Percentiles rank a stretch among this genome's conserved stretches.
phyloP scores from a whole-genome alignment of 2,113 vertebrate genomes.

The Nannobrachium achirus region DNA sequence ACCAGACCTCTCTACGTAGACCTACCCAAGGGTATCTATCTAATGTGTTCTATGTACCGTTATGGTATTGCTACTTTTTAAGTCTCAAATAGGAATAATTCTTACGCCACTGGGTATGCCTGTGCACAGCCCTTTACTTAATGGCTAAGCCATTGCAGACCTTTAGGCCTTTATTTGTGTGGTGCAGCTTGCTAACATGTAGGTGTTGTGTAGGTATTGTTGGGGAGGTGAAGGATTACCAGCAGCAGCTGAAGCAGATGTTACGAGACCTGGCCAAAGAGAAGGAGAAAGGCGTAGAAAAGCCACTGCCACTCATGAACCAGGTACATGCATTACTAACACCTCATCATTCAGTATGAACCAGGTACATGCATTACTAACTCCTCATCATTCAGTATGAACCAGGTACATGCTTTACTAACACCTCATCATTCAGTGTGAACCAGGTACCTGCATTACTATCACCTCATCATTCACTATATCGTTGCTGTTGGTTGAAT shows the following conservation, averaged over 20 bases:
- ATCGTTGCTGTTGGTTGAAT: no score
- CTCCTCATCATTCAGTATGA: neutral
- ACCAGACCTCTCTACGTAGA: constrained; percentile 86
- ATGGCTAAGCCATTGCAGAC: no score
- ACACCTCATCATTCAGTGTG: neutral
- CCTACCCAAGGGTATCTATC: constrained; percentile 82
- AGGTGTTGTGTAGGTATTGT: constrained; percentile 28
- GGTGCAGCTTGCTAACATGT: no score
- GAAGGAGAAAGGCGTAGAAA: constrained; percentile 86
- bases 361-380: neutral
- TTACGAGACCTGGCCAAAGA: constrained; percentile 90
- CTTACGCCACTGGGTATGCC: no score
- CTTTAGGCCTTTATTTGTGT: no score
- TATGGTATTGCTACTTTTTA: no score
- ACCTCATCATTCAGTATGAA: neutral
- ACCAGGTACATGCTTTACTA: neutral
- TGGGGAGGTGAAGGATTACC: constrained; percentile 84
- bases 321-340: constrained; percentile 81
- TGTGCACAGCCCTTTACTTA: no score
- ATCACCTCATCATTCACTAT: neutral
- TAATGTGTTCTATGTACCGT: neutral
- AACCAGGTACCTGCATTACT: neutral
- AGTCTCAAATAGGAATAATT: no score
- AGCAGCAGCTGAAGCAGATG: constrained; percentile 96
- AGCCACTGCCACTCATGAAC: constrained; percentile 90